Evolutionary conservation across 2,113 vertebrate species (phyloP), one percentile per base, ranked within the genome.

Genomic region (Agapornis roseicollis): DNA sequence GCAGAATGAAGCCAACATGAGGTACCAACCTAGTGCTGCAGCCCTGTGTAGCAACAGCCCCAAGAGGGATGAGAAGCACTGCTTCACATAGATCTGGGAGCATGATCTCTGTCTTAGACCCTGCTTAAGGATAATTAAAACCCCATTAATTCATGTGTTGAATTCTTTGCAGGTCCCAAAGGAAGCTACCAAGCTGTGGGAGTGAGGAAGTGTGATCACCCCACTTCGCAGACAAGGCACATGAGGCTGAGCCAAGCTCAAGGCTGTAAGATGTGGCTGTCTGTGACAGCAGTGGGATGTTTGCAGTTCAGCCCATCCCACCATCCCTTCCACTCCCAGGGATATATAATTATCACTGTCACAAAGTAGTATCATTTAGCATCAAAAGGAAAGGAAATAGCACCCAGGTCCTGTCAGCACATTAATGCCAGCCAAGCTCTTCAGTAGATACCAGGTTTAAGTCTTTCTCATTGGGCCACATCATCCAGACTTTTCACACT

Each of bases 51-150:
- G 20, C n/a, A 52, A 19, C 63, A 70, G 78, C 66, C 55, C 46
- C 6, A 0, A 33, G 37, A 68, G 37, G 24, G 35, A 41, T 0
- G 0, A 0, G 0, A 42, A 58, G 1, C 47, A 8, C 42, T 6
- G 20, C n/a, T 86, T 33, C 22, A 1, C 72, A 44, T 47, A 5
- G 27, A n/a, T 31, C 63, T 33, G 42, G 78, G 70, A 66, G 33
- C 60, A 41, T 1, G 4, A 65, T 69, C 68, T 42, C n/a, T 39
- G 31, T 64, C 20, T n/a, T 13, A 53, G 46, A 13, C 55, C 46
- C 72, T 27, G 37, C 25, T 31, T 20, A 72, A 95, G 22, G 41
- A 46, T 79, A 72, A 73, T 73, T 47, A 56, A 44, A 56, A 25
- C 25, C 37, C 50, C 42, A 86, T 53, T 28, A 76, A 88, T 68